These are phyloP conservation scores for Epirrhoe alternata DNA, from an alignment of 2,888 invertebrate species.

Conservation along the genomic window DNA sequence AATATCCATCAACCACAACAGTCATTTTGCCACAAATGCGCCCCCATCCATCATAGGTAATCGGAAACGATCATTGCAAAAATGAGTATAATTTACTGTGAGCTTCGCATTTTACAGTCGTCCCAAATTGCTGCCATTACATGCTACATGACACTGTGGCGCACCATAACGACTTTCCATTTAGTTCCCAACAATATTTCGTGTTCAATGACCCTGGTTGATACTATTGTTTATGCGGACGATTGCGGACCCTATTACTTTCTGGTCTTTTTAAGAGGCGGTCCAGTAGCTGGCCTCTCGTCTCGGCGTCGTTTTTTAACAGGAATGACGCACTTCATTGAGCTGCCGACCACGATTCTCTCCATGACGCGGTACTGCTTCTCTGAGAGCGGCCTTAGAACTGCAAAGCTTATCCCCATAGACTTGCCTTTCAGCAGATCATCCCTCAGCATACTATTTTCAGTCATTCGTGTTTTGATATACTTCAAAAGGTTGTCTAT, in stretches of 20 bases:
- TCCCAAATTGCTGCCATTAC: conserved; percentile 76
- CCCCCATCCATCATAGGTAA: conserved; percentile 74
- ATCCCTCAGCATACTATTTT: conserved; percentile 62
- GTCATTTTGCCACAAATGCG: conserved; percentile 61
- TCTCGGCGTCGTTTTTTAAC: conserved; percentile 63
- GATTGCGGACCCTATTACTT: conserved; percentile 45
- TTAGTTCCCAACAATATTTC: conserved; percentile 54
- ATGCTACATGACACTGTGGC: conserved; percentile 69
- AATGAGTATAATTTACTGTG: conserved; percentile 78
- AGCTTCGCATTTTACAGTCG: conserved; percentile 72
- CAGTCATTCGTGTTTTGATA: conserved; percentile 65
- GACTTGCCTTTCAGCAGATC: conserved; percentile 71
- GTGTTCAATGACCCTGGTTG: conserved; percentile 47
- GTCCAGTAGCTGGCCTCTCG: conserved; percentile 58
- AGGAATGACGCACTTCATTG: conserved; percentile 55
- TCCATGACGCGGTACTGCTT: conserved; percentile 73
- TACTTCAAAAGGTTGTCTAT: conserved; percentile 67
- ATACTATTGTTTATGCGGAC: conserved; percentile 39
- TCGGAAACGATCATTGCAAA: conserved; percentile 80
- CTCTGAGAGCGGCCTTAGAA: conserved; percentile 68
- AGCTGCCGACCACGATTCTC: conserved; percentile 64
- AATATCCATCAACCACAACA: conserved; percentile 56
- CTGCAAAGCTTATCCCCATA: conserved; percentile 69
- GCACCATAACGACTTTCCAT: conserved; percentile 64
- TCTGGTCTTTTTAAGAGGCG: conserved; percentile 64